Base-by-base conservation (phyloP, 2,888 invertebrate species). In the Sesia apiformis region DNA sequence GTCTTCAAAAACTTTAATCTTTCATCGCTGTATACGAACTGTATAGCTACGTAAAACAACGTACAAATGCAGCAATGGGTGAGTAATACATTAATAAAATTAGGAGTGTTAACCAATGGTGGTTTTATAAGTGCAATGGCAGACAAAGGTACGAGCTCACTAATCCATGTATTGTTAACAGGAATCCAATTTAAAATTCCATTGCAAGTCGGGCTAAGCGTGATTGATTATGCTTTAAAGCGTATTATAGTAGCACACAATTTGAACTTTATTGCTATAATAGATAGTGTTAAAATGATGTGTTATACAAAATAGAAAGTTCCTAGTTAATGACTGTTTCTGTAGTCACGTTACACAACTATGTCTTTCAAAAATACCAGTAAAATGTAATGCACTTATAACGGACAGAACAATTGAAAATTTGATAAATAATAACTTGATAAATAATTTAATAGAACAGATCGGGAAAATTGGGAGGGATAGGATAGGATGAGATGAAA, bases 121-220 rank as follows among this genome's bases (percentile, higher is more conserved):
- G 55, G 58, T 55, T 60, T 58, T 58, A 40, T 55, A 61, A 58
- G 75, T 80, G 75, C 73, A 66, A 59, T 63, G 69, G 58, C 66
- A 61, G 70, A 84, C 83, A 83, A 84, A 77, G 76, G 78, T 76
- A 72, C 70, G 63, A 66, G 65, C 73, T 63, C 62, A 72, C 74
- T 87, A 88, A 88, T 84, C 88, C 86, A 58, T 65, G 78, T 76
- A 88, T 88, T 88, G 88, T 88, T 79, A 80, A 78, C 78, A 73
- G 72, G 73, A 81, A 86, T 87, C 83, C 87, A 88, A 88, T 87
- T 88, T 88, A 81, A 87, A 86, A 85, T 78, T 82, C 81, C 76
- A 82, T 79, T 72, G 78, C 76, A 63, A 72, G 65, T 70, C 78
- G 72, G 78, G 80, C 84, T 81, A 83, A 86, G 84, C 84, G 67